A percentile compares a stretch with the other conserved stretches of the same genome.
These are phyloP conservation scores for Hylyphantes graminicola DNA, from an alignment of 1,140 invertebrate species.

Conservation along the genomic window DNA sequence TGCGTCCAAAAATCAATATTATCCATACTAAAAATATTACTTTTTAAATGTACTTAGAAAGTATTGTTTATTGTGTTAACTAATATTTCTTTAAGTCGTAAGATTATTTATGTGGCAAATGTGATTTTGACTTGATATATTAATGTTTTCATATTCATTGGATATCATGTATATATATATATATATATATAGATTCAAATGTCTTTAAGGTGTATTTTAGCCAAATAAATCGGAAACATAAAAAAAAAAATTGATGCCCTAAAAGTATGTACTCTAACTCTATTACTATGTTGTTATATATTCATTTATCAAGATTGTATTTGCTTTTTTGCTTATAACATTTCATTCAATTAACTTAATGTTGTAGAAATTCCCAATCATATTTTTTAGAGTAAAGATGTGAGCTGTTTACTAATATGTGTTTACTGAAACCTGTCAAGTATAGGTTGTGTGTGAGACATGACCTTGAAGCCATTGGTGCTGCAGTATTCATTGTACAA, in stretches of 20 bases:
- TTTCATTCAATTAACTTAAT: slow-evolving; percentile 4
- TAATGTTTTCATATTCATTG: slow-evolving; percentile 12
- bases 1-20: too few relatives aligned
- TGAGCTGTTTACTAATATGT: slow-evolving; percentile 24
- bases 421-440: slow-evolving; percentile 4
- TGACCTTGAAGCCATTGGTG: slow-evolving; percentile 45
- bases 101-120: slow-evolving; percentile 2
- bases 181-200: slow-evolving; percentile 17
- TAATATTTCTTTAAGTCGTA: slow-evolving; percentile 2
- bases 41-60: too few relatives aligned
- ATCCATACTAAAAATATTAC: too few relatives aligned
- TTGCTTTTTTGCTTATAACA: not conserved
- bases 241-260: slow-evolving; percentile 6
- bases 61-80: slow-evolving; percentile 5
- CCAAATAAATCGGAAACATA: not conserved
- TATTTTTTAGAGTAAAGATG: slow-evolving; percentile 2
- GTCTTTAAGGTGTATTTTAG: slow-evolving; percentile 22
- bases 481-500: slow-evolving; percentile 56
- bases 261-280: not conserved
- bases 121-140: slow-evolving; percentile 25
- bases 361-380: slow-evolving; percentile 14
- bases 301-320: too few relatives aligned
- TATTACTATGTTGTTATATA: too few relatives aligned
- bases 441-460: slow-evolving; percentile 25
- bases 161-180: slow-evolving; percentile 20